These are phyloP conservation scores for Setophaga kirtlandii DNA, from an alignment of 2,113 vertebrate species.

Conservation along the genomic window DNA sequence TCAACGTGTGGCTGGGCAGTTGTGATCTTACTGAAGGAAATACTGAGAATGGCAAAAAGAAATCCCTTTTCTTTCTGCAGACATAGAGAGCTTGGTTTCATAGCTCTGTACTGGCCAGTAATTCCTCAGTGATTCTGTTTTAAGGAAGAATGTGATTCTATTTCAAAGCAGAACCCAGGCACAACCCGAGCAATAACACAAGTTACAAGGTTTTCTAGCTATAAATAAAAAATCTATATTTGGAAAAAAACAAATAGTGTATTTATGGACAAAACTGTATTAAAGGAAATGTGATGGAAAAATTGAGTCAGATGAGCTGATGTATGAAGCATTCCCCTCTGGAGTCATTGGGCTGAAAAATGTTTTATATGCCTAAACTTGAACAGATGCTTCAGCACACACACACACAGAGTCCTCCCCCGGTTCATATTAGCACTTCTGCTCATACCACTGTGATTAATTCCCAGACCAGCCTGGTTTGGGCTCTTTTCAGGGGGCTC, in stretches of 20 bases:
- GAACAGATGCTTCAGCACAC: constrained; percentile 59
- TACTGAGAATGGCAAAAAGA: not conserved
- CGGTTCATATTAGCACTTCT: not conserved
- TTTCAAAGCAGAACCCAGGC: not conserved
- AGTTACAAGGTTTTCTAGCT: constrained; percentile 22
- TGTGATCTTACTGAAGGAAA: not conserved
- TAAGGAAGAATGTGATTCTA: not conserved
- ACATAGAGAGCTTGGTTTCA: not conserved
- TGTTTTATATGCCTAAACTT: constrained; percentile 64
- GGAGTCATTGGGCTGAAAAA: constrained; percentile 64
- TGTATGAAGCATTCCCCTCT: constrained; percentile 68
- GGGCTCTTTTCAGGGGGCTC: not conserved
- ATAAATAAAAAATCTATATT: constrained; percentile 66
- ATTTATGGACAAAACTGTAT: constrained; percentile 54
- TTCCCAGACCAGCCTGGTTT: not conserved
- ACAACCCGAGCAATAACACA: not conserved
- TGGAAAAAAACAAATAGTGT: constrained; percentile 25
- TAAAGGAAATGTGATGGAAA: constrained; percentile 73
- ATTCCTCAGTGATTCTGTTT: not conserved
- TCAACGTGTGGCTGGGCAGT: not conserved
- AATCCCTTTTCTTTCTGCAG: not conserved
- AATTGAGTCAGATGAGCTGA: constrained; percentile 73
- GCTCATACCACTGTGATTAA: constrained; percentile 2
- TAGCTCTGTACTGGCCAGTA: not conserved
- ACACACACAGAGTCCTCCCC: not conserved